Evolutionary conservation across 2,888 invertebrate genomes (phyloP).

Genomic region (Eupithecia dodoneata): DNA sequence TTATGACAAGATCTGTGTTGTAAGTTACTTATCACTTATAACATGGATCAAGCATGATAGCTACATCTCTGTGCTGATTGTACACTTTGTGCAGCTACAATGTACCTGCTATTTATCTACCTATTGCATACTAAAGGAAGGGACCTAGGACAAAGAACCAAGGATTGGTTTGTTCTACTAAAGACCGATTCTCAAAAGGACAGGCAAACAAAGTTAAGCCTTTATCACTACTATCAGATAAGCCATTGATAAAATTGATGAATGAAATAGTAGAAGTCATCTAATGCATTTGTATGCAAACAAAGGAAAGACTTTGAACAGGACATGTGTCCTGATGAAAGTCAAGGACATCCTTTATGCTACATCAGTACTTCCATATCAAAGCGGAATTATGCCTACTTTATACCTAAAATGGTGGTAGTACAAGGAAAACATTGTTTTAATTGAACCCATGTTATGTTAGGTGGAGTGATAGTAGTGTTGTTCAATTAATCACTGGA

Average conservation of each 20-base stretch:
- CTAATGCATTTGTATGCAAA: constrained; percentile 10
- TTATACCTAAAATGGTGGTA: not conserved
- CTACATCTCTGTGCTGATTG: not conserved
- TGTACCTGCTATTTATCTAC: not conserved
- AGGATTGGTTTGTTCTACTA: not conserved
- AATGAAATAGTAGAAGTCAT: constrained; percentile 35
- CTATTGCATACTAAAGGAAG: not conserved
- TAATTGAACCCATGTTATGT: not conserved
- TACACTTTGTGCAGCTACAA: no score
- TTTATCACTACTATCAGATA: constrained; percentile 27
- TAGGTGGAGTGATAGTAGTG: not conserved
- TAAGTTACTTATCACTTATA: no score
- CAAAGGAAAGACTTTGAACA: not conserved
- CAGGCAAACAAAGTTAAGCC: not conserved
- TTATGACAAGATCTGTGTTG: no score
- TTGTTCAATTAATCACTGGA: constrained; percentile 37
- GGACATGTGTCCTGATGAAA: not conserved
- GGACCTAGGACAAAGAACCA: not conserved
- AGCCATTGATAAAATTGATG: constrained; percentile 33
- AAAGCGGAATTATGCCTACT: not conserved
- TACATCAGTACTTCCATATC: not conserved
- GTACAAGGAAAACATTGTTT: constrained; percentile 12
- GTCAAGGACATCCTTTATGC: not conserved
- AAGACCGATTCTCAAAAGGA: not conserved
- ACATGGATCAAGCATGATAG: no score